phyloP scores from a whole-genome alignment of 2,113 vertebrate species.

The Cebidichthys violaceus region DNA sequence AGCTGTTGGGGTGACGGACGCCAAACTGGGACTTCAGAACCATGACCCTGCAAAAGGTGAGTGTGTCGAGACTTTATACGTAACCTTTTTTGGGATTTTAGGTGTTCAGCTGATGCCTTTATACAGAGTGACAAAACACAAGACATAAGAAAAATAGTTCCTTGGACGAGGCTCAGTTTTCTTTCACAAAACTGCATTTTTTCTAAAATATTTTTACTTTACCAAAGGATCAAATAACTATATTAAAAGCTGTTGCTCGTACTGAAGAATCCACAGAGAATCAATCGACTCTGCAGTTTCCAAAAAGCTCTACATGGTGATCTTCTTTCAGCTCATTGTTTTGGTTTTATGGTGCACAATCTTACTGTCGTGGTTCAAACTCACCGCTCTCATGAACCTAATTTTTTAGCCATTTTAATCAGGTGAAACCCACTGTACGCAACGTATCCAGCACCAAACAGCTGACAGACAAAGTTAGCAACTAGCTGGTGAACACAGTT shows the following conservation, averaged over 20 bases:
- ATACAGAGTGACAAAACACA: neutral
- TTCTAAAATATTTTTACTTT: neutral
- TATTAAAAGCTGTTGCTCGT: neutral
- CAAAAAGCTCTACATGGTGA: neutral
- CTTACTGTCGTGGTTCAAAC: neutral
- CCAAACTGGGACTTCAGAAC: slow-evolving; percentile 60
- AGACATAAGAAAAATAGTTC: neutral
- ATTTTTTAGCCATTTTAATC: neutral
- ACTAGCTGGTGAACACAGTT: no score
- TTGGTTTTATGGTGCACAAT: neutral
- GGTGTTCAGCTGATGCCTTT: neutral
- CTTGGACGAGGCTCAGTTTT: neutral
- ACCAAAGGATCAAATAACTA: neutral
- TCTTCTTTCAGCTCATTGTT: neutral
- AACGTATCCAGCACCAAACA: no score
- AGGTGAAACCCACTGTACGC: neutral
- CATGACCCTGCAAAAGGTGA: slow-evolving; percentile 77
- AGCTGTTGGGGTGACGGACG: slow-evolving; percentile 53
- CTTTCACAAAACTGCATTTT: neutral
- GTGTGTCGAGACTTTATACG: neutral
- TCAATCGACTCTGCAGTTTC: neutral
- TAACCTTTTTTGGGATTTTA: neutral
- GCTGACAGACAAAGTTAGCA: no score
- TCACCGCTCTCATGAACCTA: neutral
- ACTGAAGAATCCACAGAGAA: neutral